Base-by-base conservation (phyloP, 2,888 invertebrate genomes). In the Omphaloscelis lunosa region DNA sequence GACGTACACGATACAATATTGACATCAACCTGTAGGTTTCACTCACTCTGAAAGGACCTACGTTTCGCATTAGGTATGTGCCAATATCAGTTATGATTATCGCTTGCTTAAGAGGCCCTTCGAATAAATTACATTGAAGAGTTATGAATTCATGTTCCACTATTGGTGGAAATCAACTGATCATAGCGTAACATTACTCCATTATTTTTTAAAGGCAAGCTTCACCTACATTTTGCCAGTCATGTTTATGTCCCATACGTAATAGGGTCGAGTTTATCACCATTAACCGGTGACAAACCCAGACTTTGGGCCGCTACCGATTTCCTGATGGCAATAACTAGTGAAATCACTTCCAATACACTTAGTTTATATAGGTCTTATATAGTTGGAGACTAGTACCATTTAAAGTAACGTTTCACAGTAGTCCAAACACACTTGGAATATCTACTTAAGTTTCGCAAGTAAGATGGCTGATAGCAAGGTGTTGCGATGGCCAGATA, bases 401-500 rank as follows among this genome's bases (percentile, higher is more conserved):
- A n/a, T 34, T 27, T 17, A 29, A 48, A 17, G 23, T 48, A 48
- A 17, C 11, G 56, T 41, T 79, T 34, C 11, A 11, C 71, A 34
- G 41, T 45, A 82, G 61, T 67, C 23, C 62, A 86, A 86, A 80
- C 48, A 79, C 71, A 48, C 53, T 51, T 39, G 15, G 48, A 84
- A 81, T 62, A 75, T 34, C 63, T 80, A 68, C 39, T 66, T 67
- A 66, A 74, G 59, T 69, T 82, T 82, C 65, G 29, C 72, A 45
- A 63, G 65, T 75, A 63, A 65, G 56, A 45, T 58, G 63, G 17
- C 27, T 72, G 87, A 84, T 77, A 83, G 80, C 77, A 45, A 87
- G 88, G 88, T 89, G 88, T 89, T 81, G 78, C 73, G 90, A 86
- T 89, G 72, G 17, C 0, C 58, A 41, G 90, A 89, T 89, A 89